Evolutionary conservation across 2,797 vertebrate species (phyloP).

Genomic region (Streptopelia turtur): DNA sequence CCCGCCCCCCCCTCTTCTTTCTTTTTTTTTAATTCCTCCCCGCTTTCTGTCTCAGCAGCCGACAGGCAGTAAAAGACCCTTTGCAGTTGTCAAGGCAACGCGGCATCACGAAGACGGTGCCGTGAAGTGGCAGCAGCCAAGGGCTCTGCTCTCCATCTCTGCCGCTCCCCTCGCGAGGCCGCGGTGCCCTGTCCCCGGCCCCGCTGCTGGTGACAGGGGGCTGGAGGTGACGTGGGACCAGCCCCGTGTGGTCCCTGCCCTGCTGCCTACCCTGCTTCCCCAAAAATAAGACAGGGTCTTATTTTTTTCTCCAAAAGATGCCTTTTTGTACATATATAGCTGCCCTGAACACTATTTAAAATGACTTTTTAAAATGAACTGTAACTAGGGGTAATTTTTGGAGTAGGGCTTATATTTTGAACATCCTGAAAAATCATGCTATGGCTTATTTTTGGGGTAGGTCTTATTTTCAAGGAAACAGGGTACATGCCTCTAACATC

Average conservation of each 20-base stretch:
- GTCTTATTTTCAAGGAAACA: no score
- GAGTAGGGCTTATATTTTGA: no score
- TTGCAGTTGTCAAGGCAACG: slow-evolving; percentile 72
- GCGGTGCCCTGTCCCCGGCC: background rate
- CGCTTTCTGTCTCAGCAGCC: slow-evolving; percentile 4
- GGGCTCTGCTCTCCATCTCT: slow-evolving; percentile 40
- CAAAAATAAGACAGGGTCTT: no score
- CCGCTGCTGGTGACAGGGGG: fast-evolving
- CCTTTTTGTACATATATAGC: no score
- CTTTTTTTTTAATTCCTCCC: background rate
- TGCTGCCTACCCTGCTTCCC: no score
- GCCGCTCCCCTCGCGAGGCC: background rate
- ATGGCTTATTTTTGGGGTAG: no score
- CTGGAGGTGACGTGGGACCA: background rate
- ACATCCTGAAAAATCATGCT: no score
- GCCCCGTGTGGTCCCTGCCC: background rate
- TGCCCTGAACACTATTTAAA: no score
- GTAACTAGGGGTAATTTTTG: no score
- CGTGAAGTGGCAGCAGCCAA: slow-evolving; percentile 62
- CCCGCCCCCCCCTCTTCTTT: no score
- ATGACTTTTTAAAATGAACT: no score
- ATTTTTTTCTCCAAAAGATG: no score
- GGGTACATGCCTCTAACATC: background rate
- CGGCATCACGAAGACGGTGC: background rate
- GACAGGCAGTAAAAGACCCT: slow-evolving; percentile 69